Evolutionary conservation across 1,140 invertebrate genomes (phyloP), one percentile per base, ranked within the genome.

Genomic region (Calephelis virginiensis): DNA sequence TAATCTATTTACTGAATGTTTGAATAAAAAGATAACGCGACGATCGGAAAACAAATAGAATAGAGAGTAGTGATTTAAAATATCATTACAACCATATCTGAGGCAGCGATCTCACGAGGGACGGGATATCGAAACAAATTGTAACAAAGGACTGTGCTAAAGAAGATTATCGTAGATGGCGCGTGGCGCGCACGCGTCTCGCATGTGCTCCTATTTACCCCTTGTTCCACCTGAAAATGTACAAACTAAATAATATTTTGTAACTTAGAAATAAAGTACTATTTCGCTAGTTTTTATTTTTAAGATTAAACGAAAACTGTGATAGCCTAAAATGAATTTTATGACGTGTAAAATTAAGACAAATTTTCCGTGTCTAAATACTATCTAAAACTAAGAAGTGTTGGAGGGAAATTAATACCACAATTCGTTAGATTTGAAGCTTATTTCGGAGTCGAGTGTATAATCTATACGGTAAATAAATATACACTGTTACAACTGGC

Each of bases 331-430:
- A 81, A 78, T 72, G 59, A 28, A 47, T 68, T 76, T 69, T 82
- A 73, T 71, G 40, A 0, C 0, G 13, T 49, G 40, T 43, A 40
- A 0, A 8, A 71, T 77, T 74, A 14, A 62, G 75, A 74, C 59
- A 8, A 69, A 56, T 78, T 77, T 83, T 12, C 43, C 13, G 40
- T 66, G 48, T 13, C 13, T 1, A 8, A 60, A 43, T 14, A 76
- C 82, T 80, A 78, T 48, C 80, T 79, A 82, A 82, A 84, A 86
- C 65, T 82, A 82, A 88, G 85, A 86, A 88, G 88, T 86, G 88
- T 88, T 74, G 76, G 85, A 89, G 86, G 78, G 85, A 88, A 90
- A 90, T 88, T 83, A 89, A 90, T 90, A 89, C 88, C 88, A 81
- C 88, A 89, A 89, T 90, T 86, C 80, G 76, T 78, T 78, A 85